phyloP scores from a whole-genome alignment of 2,888 invertebrate species.

The Leucoptera coffeella region DNA sequence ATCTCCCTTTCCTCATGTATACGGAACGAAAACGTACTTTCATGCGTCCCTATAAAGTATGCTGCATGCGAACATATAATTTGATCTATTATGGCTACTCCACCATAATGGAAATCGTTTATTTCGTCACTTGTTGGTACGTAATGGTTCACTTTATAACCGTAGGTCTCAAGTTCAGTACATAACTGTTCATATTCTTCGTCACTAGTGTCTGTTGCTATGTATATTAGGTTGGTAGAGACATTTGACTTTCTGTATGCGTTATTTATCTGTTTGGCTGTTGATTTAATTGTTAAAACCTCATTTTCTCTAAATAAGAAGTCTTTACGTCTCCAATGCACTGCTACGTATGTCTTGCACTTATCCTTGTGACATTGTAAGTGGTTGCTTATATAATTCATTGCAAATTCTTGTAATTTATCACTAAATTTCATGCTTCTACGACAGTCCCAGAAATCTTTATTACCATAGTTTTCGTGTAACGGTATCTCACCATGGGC shows the following conservation, averaged over 20 bases:
- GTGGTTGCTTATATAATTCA: constrained; percentile 43
- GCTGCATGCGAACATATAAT: constrained; percentile 86
- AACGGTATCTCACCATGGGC: constrained; percentile 81
- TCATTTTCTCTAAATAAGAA: constrained; percentile 69
- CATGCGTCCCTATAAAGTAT: constrained; percentile 85
- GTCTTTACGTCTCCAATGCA: constrained; percentile 85
- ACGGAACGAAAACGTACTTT: constrained; percentile 93
- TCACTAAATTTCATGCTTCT: constrained; percentile 87
- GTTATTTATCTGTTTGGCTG: constrained; percentile 67
- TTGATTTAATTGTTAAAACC: constrained; percentile 71
- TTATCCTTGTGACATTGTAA: constrained; percentile 17
- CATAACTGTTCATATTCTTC: constrained; percentile 46
- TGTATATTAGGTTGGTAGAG: constrained; percentile 51
- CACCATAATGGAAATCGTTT: constrained; percentile 67
- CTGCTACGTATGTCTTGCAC: constrained; percentile 70
- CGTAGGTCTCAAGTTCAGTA: constrained; percentile 22
- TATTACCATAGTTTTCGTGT: constrained; percentile 81
- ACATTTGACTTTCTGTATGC: constrained; percentile 46
- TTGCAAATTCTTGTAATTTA: constrained; percentile 60
- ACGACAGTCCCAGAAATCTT: constrained; percentile 77
- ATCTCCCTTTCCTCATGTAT: constrained; percentile 98
- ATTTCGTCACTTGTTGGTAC: constrained; percentile 38
- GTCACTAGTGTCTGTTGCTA: constrained; percentile 78
- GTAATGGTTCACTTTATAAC: constrained; percentile 20
- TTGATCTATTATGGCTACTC: constrained; percentile 90